Conservation (phyloP, 30 jellyfish, hydroid and myxozoan genomes). For the Rhopilema esculentum region DNA sequence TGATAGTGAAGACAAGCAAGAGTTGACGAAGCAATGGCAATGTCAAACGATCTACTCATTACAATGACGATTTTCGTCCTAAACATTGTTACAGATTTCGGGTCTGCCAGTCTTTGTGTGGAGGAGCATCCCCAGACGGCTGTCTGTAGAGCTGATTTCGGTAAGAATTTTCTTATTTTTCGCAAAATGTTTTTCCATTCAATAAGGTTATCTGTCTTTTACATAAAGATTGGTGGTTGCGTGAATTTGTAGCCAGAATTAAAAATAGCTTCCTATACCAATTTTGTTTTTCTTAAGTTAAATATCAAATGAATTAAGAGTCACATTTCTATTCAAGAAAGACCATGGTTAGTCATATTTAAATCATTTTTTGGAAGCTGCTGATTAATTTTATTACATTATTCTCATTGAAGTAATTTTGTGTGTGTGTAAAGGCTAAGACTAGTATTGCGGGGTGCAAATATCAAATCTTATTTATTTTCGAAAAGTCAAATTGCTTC, state of each 20-base stretch:
- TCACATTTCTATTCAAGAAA: too few species aligned
- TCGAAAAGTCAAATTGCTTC: too few species aligned
- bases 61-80: neutral
- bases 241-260: neutral
- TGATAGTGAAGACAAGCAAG: neutral
- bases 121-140: slow-evolving; percentile 58
- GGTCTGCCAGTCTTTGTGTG: slow-evolving; percentile 13
- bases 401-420: too few species aligned
- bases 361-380: too few species aligned
- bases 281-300: too few species aligned
- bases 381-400: too few species aligned
- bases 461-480: too few species aligned
- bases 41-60: neutral
- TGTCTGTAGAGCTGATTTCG: slow-evolving; percentile 56
- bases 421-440: too few species aligned
- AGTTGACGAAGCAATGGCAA: neutral
- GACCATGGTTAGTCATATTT: too few species aligned
- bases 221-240: neutral
- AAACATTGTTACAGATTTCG: neutral
- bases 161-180: slow-evolving; percentile 21
- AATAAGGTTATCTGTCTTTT: neutral
- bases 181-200: neutral
- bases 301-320: too few species aligned
- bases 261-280: too few species aligned
- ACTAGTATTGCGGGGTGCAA: too few species aligned